These are phyloP conservation scores for Anguilla japonica DNA, from an alignment of 2,113 vertebrate species.

Conservation along the genomic window DNA sequence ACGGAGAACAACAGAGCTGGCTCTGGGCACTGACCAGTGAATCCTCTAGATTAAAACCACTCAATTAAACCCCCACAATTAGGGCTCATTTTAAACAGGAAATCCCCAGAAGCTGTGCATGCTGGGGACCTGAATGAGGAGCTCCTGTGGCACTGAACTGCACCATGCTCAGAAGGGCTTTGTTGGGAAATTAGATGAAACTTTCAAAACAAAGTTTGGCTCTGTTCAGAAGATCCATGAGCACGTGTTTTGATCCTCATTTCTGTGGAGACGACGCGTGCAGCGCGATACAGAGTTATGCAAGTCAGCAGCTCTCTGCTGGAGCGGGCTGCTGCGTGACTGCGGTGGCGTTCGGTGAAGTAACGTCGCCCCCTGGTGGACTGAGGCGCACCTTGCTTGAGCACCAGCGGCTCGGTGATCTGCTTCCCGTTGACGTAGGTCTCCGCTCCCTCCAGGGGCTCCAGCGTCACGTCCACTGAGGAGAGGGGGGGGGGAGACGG, in stretches of 20 bases:
- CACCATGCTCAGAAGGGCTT: not conserved
- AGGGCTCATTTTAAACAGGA: not conserved
- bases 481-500: not conserved
- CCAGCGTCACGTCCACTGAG: conserved; percentile 78
- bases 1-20: not conserved
- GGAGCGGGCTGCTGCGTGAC: not conserved
- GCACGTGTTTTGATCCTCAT: not conserved
- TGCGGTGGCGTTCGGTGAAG: not conserved
- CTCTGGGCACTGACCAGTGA: not conserved
- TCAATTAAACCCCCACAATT: not conserved
- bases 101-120: not conserved
- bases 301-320: not conserved
- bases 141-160: not conserved
- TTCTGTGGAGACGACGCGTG: not conserved
- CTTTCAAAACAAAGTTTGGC: not conserved
- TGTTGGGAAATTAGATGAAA: not conserved
- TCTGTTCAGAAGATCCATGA: too few relatives aligned
- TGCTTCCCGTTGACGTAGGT: conserved; percentile 86
- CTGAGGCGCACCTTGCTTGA: conserved; percentile 75
- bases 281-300: not conserved
- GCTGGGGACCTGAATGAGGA: not conserved
- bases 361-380: not conserved
- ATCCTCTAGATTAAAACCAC: not conserved
- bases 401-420: conserved; percentile 71
- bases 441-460: conserved; percentile 78